These are phyloP conservation scores for Arion vulgaris DNA, from an alignment of 1,140 invertebrate genomes.

Conservation along the genomic window DNA sequence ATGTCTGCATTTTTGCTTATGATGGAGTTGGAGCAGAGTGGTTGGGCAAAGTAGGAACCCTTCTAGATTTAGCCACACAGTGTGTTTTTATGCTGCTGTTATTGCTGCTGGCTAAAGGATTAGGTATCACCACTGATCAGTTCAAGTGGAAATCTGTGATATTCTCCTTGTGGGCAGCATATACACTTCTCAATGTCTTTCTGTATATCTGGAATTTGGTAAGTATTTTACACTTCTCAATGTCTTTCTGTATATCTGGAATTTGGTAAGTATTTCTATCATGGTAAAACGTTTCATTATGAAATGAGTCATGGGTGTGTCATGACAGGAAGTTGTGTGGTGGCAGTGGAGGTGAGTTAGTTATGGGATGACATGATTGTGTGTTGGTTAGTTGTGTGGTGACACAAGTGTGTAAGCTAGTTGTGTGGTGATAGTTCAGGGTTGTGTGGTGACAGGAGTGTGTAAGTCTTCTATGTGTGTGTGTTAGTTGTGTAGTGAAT, in stretches of 20 bases:
- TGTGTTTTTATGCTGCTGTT: constrained; percentile 93
- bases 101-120: constrained; percentile 95
- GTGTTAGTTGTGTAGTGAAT: no score
- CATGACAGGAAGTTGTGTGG: no score
- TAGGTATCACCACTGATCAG: constrained; percentile 93
- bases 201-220: constrained; percentile 97
- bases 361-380: no score
- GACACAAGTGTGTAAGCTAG: no score
- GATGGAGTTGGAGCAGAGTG: constrained; percentile 89
- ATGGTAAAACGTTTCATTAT: no score
- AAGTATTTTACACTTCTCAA: constrained; percentile 87
- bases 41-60: constrained; percentile 88
- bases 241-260: constrained; percentile 94
- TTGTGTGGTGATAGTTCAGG: no score
- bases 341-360: no score
- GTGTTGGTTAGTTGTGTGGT: no score
- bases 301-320: no score
- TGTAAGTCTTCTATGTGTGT: no score
- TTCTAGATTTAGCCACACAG: constrained; percentile 92
- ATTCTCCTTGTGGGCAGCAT: constrained; percentile 92
- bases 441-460: no score
- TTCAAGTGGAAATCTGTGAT: constrained; percentile 88
- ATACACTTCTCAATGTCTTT: constrained; percentile 90
- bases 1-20: constrained; percentile 89
- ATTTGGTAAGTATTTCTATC: constrained; percentile 90